phyloP scores from a whole-genome alignment of 2,113 vertebrate species.

The Corythornis cristatus region DNA sequence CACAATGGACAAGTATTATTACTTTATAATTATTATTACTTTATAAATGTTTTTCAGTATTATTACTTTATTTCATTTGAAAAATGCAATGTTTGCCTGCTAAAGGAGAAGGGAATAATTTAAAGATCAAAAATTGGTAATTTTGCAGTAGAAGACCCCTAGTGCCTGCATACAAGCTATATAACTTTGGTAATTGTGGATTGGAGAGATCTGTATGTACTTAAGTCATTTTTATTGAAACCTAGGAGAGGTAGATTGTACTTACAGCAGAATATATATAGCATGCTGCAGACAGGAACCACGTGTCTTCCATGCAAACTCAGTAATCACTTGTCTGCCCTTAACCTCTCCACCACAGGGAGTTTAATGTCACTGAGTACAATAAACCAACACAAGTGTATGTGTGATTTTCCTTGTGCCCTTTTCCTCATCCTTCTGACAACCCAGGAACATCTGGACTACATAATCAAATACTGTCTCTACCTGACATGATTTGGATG shows the following conservation, averaged over 20 bases:
- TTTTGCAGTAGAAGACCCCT: neutral
- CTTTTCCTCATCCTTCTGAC: neutral
- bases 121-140: neutral
- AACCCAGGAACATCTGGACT: neutral
- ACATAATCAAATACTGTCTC: neutral
- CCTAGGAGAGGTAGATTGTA: neutral
- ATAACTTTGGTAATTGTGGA: neutral
- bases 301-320: neutral
- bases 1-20: neutral
- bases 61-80: neutral
- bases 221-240: neutral
- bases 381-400: neutral
- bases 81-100: neutral
- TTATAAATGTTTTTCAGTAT: neutral
- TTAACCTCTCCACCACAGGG: neutral
- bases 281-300: neutral
- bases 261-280: neutral
- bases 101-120: neutral
- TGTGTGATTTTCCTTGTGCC: neutral
- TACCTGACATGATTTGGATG: neutral
- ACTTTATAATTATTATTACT: neutral
- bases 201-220: neutral
- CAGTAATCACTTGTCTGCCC: neutral
- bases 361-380: neutral
- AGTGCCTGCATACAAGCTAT: neutral